Base-by-base conservation (phyloP, 2,888 invertebrate genomes). In the Rhaphigaster nebulosa region DNA sequence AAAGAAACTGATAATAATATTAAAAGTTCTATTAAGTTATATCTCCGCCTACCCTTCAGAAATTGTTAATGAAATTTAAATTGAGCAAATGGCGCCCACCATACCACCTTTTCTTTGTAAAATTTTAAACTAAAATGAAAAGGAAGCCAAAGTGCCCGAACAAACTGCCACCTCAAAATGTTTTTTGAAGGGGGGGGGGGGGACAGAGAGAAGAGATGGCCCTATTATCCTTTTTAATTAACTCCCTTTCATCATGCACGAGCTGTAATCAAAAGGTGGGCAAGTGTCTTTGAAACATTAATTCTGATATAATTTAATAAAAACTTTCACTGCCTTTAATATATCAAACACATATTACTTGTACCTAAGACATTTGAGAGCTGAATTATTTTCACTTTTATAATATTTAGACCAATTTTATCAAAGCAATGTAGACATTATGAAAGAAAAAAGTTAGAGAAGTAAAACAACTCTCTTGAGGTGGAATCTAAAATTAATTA, bases 221-320 rank as follows among this genome's bases (percentile, higher is more conserved):
- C 29, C 70, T 70, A 70, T 70, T 70, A 70, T 70, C 34, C 70
- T 70, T 70, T 70, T 70, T 70, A 70, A 70, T 70, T 70, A 70
- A 70, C 70, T 70, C 20, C 6, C 70, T 70, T 70, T 70, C 34
- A 70, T 34, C 6, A 18, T 34, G 34, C 70, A 2, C n/a, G 65
- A 65, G 34, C 34, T 70, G 20, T 70, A 70, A 65, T 29, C 65
- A 65, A 65, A 29, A n/a, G n/a, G 34, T 65, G 29, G 15, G 34
- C 23, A 65, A 38, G 34, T 70, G 34, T 70, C 70, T 34, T 20
- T 34, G 34, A 70, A 70, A 70, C 18, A 70, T 70, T 70, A 34
- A 65, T 5, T 20, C 34, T 34, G 5, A 20, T 8, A 70, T 38
- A 70, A 70, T 70, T 65, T 34, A 70, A 70, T 70, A 70, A 34